Evolutionary conservation across 2,113 vertebrate genomes (phyloP).

Genomic region (Odontophorus gujanensis): DNA sequence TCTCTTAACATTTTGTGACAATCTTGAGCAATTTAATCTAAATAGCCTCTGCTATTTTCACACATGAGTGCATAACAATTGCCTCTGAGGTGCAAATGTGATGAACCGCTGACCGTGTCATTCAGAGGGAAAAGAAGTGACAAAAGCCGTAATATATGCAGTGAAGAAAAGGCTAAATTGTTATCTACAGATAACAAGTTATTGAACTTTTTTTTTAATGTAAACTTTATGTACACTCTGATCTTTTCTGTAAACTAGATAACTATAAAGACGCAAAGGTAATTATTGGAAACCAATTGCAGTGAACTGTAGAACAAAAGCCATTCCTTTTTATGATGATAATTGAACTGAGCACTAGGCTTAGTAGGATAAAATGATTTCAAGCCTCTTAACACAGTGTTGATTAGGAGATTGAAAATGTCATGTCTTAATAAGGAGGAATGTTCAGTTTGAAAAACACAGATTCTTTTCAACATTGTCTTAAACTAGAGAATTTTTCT

Average conservation of each 20-base stretch:
- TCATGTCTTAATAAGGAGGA: conserved; percentile 72
- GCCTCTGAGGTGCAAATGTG: conserved; percentile 74
- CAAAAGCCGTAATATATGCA: conserved; percentile 63
- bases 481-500: not conserved
- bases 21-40: conserved; percentile 75
- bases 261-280: conserved; percentile 44
- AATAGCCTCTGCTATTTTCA: conserved; percentile 74
- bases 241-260: conserved; percentile 62
- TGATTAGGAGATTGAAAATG: conserved; percentile 68
- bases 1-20: conserved; percentile 50
- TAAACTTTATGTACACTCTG: conserved; percentile 58
- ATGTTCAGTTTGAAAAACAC: conserved; percentile 1
- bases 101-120: conserved; percentile 71
- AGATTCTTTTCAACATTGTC: not conserved
- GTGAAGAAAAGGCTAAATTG: conserved; percentile 50
- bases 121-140: conserved; percentile 56
- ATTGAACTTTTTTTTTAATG: conserved; percentile 50
- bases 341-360: conserved; percentile 45
- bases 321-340: conserved; percentile 73
- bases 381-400: conserved; percentile 67
- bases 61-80: conserved; percentile 73
- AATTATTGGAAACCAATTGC: conserved; percentile 73
- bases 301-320: conserved; percentile 67
- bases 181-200: conserved; percentile 61
- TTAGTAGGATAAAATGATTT: conserved; percentile 76